Evolutionary conservation across 2,888 invertebrate species (phyloP), one percentile per base, ranked within the genome.

Genomic region (Girardia tigrina): DNA sequence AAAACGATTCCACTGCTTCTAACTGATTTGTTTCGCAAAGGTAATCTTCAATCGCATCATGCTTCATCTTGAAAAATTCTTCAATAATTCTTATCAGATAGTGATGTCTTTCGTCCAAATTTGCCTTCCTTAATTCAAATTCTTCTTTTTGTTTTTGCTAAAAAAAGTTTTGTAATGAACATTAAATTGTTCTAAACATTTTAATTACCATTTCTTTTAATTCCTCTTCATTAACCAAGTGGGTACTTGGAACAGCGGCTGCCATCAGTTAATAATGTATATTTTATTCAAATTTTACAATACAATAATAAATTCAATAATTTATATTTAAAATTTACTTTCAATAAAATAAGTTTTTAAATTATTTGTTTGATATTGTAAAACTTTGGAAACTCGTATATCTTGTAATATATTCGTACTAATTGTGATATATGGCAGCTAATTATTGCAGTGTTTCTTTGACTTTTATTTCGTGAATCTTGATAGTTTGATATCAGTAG

Each of bases 41-140:
- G 23, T 12, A 16, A 56, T 56, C 56, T 56, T 56, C 56, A 56
- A 56, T 56, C 23, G n/a, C n/a, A 2, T 56, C 56, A n/a, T 4
- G 56, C n/a, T 56, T 56, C 56, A 56, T 56, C 23, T 56, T 56
- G 56, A 56, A 56, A 56, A 56, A 56, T 8, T 56, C 56, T 56
- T 56, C 56, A n/a, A 56, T 8, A 16, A 8, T 20, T 56, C 23
- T 56, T 12, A 56, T 56, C 4, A 56, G n/a, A n/a, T 56, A 56
- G 23, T 56, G 56, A 56, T 56, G 56, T 56, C 56, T 56, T 56
- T 56, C 56, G n/a, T 56, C 56, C 56, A 56, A 56, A 56, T 56
- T 56, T 20, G 56, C 56, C 23, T 56, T 56, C 23, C 56, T 56
- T 23, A 56, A 20, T 56, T 56, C 56, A n/a, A 56, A 56, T 56